These are phyloP conservation scores for Argyra leucocephala DNA, from an alignment of 2,888 invertebrate genomes.

Conservation along the genomic window DNA sequence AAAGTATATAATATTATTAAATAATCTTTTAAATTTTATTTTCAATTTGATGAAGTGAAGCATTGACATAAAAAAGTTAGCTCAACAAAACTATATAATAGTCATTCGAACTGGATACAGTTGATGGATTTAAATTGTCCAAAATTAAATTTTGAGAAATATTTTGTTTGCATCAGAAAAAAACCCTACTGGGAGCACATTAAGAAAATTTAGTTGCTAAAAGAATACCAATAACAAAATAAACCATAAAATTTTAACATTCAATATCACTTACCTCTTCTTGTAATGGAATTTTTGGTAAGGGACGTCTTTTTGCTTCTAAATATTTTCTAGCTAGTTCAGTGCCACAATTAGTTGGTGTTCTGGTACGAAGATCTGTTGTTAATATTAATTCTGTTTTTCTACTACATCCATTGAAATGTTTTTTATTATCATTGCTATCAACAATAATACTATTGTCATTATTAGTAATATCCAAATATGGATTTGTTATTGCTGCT, in stretches of 20 bases:
- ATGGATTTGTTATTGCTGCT: conserved; percentile 14
- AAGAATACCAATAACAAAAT: too few species aligned
- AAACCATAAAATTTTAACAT: background rate
- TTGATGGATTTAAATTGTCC: too few species aligned
- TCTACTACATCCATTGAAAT: background rate
- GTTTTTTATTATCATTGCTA: conserved; percentile 15
- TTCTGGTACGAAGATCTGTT: conserved; percentile 19
- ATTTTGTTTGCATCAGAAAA: too few species aligned
- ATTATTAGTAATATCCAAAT: conserved; percentile 12
- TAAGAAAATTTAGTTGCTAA: too few species aligned
- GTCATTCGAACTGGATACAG: too few species aligned
- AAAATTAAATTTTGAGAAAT: too few species aligned
- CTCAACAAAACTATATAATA: too few species aligned
- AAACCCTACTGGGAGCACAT: too few species aligned
- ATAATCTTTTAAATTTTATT: too few species aligned
- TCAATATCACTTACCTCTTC: conserved; percentile 23
- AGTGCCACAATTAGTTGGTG: background rate
- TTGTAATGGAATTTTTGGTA: conserved; percentile 24
- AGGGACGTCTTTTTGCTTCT: conserved; percentile 24
- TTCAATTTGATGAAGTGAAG: too few species aligned
- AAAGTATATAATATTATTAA: too few species aligned
- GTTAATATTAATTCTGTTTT: background rate
- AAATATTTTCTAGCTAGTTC: conserved; percentile 18
- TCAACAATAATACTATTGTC: background rate
- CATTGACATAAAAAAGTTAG: too few species aligned